Conservation (phyloP, 1,140 invertebrate species). For the Lepeophtheirus salmonis region DNA sequence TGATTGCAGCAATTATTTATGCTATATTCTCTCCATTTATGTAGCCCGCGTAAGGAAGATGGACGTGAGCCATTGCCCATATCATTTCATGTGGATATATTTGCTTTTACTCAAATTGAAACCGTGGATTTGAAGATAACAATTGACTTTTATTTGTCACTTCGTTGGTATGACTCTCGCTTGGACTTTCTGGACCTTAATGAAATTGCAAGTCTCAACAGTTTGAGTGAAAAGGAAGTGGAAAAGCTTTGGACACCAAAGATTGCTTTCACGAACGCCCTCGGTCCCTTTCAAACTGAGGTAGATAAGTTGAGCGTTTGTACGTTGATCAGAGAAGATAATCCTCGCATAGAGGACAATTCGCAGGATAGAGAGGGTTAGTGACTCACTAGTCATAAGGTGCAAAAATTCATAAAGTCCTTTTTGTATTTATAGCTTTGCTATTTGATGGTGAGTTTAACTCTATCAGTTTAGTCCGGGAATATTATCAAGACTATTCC, state of each 20-base stretch:
- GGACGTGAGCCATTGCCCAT: background rate
- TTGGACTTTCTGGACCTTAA: constrained; percentile 15
- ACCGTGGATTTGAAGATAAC: constrained; percentile 6
- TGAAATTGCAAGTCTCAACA: constrained; percentile 3
- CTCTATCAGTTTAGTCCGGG: background rate
- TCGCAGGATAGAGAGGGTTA: constrained; percentile 5
- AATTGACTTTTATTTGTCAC: constrained; percentile 1
- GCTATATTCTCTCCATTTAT: background rate
- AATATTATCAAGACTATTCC: constrained; percentile 10
- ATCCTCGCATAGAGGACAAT: constrained; percentile 2
- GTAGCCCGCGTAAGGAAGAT: background rate
- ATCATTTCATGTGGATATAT: background rate
- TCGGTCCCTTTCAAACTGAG: constrained; percentile 16
- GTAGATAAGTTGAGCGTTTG: constrained; percentile 6
- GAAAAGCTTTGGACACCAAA: constrained; percentile 10
- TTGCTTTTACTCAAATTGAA: constrained; percentile 4
- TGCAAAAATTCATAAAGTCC: background rate
- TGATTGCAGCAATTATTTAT: background rate
- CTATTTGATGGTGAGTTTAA: background rate
- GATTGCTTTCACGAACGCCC: constrained; percentile 14
- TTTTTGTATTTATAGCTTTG: constrained; percentile 3
- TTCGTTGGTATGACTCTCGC: constrained; percentile 11
- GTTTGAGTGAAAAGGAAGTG: background rate
- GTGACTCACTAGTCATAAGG: background rate
- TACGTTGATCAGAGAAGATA: background rate